Base-by-base conservation (phyloP, 2,888 invertebrate genomes). In the Drosophila nr. fundita region DNA sequence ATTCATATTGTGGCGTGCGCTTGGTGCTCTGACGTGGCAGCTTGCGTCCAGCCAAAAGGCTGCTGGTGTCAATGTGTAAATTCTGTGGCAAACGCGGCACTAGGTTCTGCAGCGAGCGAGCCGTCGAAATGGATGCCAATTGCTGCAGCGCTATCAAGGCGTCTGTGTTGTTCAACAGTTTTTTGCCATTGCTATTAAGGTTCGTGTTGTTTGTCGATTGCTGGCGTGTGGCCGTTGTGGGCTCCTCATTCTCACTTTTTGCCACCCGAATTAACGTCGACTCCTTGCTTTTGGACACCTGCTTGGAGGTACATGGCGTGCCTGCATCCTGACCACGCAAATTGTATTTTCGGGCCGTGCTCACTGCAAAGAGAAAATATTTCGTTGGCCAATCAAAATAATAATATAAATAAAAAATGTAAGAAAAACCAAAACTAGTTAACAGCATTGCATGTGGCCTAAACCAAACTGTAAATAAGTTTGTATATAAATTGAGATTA, bases 131-230 rank as follows among this genome's bases (percentile, higher is more conserved):
- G 18, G 92, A 91, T 11, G 92, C 92, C 79, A 93, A 66, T 68
- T 93, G 93, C 54, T 92, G 91, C 10, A 93, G 69, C 0, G 93
- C 93, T 62, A 92, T 91, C 58, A 92, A 59, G 18, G 92, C 92
- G 32, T 86, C 89, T 4, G 90, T 64, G 67, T 87, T 85, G 42
- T 79, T 82, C 18, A 82, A 18, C 13, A 64, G 53, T 29, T 79
- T 82, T 24, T 76, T 83, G 4, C 32, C 52, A 52, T 67, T 67
- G 27, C 7, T 61, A 42, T 45, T 15, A 8, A 15, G 15, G 24
- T 50, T 65, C 53, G 21, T 55, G 27, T 24, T 57, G 63, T 24
- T 58, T n/a, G 42, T 36, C 24, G 60, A 52, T n/a, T 58, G 76
- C 2, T 59, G 72, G 10, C 38, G 42, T 15, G n/a, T 15, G 4